Percentiles rank a stretch among this genome's conserved stretches.
phyloP scores from a whole-genome alignment of 1,140 invertebrate species.

The Drosophila aff. region DNA sequence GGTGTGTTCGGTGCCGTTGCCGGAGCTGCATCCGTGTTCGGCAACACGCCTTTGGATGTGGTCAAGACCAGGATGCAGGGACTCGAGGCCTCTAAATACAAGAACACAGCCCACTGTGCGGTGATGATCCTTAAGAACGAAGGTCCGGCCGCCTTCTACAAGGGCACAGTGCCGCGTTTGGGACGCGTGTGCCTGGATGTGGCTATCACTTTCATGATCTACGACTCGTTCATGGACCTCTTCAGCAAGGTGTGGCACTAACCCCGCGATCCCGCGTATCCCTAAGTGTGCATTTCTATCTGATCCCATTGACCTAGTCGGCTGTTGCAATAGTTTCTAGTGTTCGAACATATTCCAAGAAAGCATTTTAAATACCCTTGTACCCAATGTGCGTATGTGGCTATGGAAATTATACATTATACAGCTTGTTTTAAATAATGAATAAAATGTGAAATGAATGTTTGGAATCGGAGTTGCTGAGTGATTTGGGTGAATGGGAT shows the following conservation, averaged over 20 bases:
- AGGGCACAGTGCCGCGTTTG: conserved; percentile 96
- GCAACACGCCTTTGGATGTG: conserved; percentile 99
- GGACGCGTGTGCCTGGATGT: conserved; percentile 29
- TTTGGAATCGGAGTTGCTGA: background rate
- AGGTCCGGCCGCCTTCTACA: conserved; percentile 98
- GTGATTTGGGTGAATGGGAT: background rate
- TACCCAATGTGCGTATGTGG: conserved; percentile 30
- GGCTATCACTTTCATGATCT: conserved; percentile 37
- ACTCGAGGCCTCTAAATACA: conserved; percentile 97
- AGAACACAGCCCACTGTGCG: conserved; percentile 97
- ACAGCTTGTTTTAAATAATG: conserved; percentile 39
- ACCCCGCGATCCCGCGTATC: background rate
- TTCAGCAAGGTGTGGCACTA: conserved; percentile 81
- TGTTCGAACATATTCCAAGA: conserved; percentile 49
- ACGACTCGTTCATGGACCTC: conserved; percentile 32
- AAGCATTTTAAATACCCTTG: conserved; percentile 37
- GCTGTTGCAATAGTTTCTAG: conserved; percentile 54
- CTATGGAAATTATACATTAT: conserved; percentile 28
- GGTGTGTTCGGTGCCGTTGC: conserved; percentile 96
- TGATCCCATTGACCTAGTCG: conserved; percentile 54
- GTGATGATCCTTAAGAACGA: conserved; percentile 96
- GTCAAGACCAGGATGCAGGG: conserved; percentile 99
- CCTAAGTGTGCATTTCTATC: conserved; percentile 47
- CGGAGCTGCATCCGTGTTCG: conserved; percentile 97
- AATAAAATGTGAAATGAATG: conserved; percentile 20